These are phyloP conservation scores for Euthynnus affinis DNA, from an alignment of 2,797 vertebrate species.

Conservation along the genomic window DNA sequence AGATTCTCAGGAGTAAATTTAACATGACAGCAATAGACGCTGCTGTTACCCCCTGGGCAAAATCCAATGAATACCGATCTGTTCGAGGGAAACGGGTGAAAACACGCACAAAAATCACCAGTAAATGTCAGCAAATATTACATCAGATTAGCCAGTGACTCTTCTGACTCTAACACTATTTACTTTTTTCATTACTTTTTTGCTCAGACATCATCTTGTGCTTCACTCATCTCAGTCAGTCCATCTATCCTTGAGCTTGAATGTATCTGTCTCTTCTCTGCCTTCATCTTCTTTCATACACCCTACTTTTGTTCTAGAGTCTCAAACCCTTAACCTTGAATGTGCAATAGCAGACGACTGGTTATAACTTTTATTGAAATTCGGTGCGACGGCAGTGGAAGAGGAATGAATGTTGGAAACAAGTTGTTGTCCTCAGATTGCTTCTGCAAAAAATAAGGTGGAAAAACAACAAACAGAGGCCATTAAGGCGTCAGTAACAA, in stretches of 20 bases:
- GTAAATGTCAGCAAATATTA: slow-evolving; percentile 56
- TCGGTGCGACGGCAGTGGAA: too few species aligned
- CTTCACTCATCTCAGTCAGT: background rate
- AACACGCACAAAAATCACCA: slow-evolving; percentile 19
- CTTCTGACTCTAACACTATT: too few species aligned
- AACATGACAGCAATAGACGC: slow-evolving; percentile 58
- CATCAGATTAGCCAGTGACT: slow-evolving; percentile 30
- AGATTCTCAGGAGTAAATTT: slow-evolving; percentile 50
- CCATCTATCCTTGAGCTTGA: too few species aligned
- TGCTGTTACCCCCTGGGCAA: slow-evolving; percentile 31
- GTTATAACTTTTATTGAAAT: background rate
- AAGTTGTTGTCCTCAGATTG: background rate
- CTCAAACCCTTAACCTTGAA: background rate
- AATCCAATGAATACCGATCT: slow-evolving; percentile 25
- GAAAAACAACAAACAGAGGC: background rate
- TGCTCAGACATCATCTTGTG: background rate
- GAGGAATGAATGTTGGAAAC: too few species aligned
- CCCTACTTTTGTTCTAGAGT: background rate
- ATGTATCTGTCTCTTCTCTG: too few species aligned
- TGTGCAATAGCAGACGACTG: background rate
- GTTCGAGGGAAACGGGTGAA: background rate
- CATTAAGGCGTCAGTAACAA: background rate
- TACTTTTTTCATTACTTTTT: background rate
- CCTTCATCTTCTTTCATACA: too few species aligned
- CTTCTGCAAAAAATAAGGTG: background rate